Evolutionary conservation across 2,888 invertebrate species (phyloP), one percentile per base, ranked within the genome.

Genomic region (Allygus modestus): DNA sequence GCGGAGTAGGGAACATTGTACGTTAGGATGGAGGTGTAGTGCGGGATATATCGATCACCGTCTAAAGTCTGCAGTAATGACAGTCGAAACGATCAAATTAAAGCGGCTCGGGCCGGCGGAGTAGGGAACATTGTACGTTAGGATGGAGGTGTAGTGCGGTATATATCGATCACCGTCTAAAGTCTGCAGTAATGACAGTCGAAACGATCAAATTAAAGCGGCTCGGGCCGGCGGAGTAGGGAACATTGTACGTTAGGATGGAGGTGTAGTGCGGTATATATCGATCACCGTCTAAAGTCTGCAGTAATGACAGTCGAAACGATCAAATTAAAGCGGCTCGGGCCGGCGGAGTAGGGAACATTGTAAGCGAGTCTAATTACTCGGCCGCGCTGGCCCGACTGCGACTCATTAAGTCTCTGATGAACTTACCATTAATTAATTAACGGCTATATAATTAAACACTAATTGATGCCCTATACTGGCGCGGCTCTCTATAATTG

Each of bases 341-440:
- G 46, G 41, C 23, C 41, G 20, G 75, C 28, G 41, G 75, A 71
- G 77, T 26, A 51, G 41, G 43, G 79, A 79, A 79, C 79, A 79
- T 79, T 79, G 79, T 79, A 79, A 79, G 79, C 79, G 79, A 58
- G n/a, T 79, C 58, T 79, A 79, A 79, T 79, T 79, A 58, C 79
- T 79, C 20, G 75, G 75, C 75, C 46, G 17, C 31, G 17, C 79
- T 65, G 65, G 65, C 65, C 31, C 65, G 31, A 65, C 65, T 65
- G 26, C 79, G 79, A 79, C 79, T 79, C 79, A 79, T 79, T 79
- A 79, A 79, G 79, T 79, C 79, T 79, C 79, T 79, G 79, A 79
- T 79, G 79, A 79, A 79, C 79, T 79, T 79, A 79, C 79, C 79
- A 79, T 79, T 79, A 79, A 79, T 79, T 79, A 79, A 79, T 79